These are phyloP conservation scores for Cladopsammia gracilis DNA, from an alignment of 64 coral and sea anemone species.

Conservation along the genomic window DNA sequence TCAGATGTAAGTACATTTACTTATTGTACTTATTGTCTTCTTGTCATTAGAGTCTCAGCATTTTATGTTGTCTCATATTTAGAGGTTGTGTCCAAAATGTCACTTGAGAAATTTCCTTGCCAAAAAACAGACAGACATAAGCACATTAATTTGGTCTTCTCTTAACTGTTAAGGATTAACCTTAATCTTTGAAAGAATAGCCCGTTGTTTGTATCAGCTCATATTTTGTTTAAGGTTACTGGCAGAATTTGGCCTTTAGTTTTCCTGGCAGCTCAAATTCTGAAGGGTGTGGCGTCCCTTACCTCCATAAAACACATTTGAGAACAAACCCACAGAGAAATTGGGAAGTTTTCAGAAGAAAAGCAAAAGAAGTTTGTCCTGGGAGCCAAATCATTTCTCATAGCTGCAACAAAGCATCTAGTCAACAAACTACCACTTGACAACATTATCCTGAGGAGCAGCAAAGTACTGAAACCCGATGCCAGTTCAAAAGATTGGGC, in stretches of 20 bases:
- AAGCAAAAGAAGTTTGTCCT: too few species aligned
- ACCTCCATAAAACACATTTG: constrained; percentile 57
- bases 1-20: too few species aligned
- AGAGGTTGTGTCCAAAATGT: too few species aligned
- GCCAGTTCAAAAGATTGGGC: constrained; percentile 64
- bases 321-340: constrained; percentile 57
- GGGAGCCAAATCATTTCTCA: too few species aligned
- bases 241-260: neutral
- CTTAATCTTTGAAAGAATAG: neutral
- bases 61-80: too few species aligned
- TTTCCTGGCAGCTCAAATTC: neutral
- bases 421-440: constrained; percentile 71
- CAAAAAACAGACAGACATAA: too few species aligned
- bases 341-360: constrained; percentile 56
- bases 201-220: neutral
- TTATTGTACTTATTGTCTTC: too few species aligned
- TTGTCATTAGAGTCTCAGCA: too few species aligned
- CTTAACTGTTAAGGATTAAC: too few species aligned
- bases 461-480: constrained; percentile 44
- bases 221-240: constrained; percentile 20
- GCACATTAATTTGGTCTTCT: too few species aligned
- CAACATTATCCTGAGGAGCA: constrained; percentile 70
- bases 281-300: constrained; percentile 23
- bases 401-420: too few species aligned
- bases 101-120: too few species aligned